These are phyloP conservation scores for Trachymyrmex septentrionalis DNA, from an alignment of 1,140 invertebrate genomes.

Conservation along the genomic window DNA sequence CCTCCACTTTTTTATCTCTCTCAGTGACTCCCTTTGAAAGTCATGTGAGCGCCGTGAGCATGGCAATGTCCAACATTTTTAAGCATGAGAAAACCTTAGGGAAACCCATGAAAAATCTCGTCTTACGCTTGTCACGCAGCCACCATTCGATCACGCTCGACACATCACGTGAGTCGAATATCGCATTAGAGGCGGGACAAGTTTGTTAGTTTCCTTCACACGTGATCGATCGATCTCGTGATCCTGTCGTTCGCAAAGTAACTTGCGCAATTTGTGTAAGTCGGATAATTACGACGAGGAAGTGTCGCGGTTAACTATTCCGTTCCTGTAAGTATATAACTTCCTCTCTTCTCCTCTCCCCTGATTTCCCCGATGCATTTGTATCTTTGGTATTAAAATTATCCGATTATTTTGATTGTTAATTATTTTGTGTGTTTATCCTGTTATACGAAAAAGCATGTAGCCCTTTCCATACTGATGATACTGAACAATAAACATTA, in stretches of 20 bases:
- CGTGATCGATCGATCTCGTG: slow-evolving; percentile 24
- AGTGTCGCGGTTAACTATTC: neutral
- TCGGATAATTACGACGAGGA: slow-evolving; percentile 22
- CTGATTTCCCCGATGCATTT: neutral
- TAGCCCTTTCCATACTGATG: slow-evolving; percentile 1
- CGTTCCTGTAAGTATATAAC: slow-evolving; percentile 20
- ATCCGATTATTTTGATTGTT: neutral
- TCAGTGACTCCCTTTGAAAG: slow-evolving; percentile 26
- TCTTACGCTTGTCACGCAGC: slow-evolving; percentile 63
- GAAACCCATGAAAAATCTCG: slow-evolving; percentile 71
- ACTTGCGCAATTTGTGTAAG: neutral
- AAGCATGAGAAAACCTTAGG: slow-evolving; percentile 83
- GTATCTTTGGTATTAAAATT: neutral
- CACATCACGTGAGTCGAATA: slow-evolving; percentile 39
- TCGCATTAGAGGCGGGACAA: neutral
- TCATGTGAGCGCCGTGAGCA: slow-evolving; percentile 71
- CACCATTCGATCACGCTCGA: slow-evolving; percentile 60
- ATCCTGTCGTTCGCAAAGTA: slow-evolving; percentile 22
- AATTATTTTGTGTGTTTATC: slow-evolving; percentile 8
- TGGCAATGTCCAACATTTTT: slow-evolving; percentile 75
- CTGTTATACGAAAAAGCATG: slow-evolving; percentile 28
- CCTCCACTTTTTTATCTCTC: neutral
- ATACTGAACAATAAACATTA: no score
- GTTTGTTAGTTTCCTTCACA: neutral
- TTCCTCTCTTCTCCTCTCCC: no score